A percentile compares a stretch with the other conserved stretches of the same genome.
phyloP scores from a whole-genome alignment of 2,888 invertebrate genomes.

The Platerodrilus igneus region DNA sequence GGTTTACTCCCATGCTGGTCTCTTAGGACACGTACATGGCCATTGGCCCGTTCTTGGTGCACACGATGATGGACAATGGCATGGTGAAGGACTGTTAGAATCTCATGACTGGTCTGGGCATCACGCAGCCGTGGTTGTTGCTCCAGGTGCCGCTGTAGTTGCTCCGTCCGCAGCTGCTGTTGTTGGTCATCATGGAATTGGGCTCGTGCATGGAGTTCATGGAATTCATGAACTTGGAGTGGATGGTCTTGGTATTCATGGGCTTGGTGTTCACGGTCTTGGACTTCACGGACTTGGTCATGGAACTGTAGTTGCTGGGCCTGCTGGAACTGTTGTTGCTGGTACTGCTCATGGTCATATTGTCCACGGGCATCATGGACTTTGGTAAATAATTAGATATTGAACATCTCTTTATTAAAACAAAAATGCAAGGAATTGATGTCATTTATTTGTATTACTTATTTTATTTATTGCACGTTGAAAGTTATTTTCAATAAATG shows the following conservation, averaged over 20 bases:
- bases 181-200: slow-evolving; percentile 20
- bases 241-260: slow-evolving; percentile 21
- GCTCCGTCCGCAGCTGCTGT: slow-evolving; percentile 14
- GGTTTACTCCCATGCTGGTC: slow-evolving; percentile 26
- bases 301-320: slow-evolving; percentile 36
- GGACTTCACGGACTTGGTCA: slow-evolving; percentile 32
- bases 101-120: slow-evolving; percentile 16
- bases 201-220: slow-evolving; percentile 19
- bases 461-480: too few relatives aligned
- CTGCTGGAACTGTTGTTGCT: slow-evolving; percentile 35
- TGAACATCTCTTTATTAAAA: too few relatives aligned
- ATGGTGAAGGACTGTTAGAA: slow-evolving; percentile 23
- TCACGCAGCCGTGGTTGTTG: slow-evolving; percentile 17
- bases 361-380: slow-evolving; percentile 29
- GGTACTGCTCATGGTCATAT: slow-evolving; percentile 36
- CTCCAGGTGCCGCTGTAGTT: slow-evolving; percentile 13
- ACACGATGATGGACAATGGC: slow-evolving; percentile 12
- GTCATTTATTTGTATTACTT: too few relatives aligned
- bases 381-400: slow-evolving; percentile 27
- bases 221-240: slow-evolving; percentile 10
- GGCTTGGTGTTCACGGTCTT: slow-evolving; percentile 17
- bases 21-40: slow-evolving; percentile 8
- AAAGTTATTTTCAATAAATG: too few relatives aligned
- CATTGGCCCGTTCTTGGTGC: slow-evolving; percentile 20
- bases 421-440: too few relatives aligned